Base-by-base conservation (phyloP, 2,888 invertebrate genomes). In the Schizaphis graminum region DNA sequence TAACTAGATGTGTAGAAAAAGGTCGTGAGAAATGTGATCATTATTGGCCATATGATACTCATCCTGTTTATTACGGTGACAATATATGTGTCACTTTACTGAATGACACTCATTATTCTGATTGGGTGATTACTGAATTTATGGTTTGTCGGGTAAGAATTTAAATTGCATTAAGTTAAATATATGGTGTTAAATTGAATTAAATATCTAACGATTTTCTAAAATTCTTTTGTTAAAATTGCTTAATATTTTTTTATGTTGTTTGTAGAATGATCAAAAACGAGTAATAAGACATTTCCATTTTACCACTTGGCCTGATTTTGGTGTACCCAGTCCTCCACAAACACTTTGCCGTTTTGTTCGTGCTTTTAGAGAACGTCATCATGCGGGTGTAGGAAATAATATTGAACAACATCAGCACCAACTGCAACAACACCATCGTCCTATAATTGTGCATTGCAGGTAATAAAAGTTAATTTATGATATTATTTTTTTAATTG, bases 241-340 rank as follows among this genome's bases (percentile, higher is more conserved):
- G 26, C 85, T 87, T 41, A 1, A 89, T 92, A 13, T 21, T 21
- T 44, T 21, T 89, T 49, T 89, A 53, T 28, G 49, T 28, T 95
- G 8, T 49, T 11, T 88, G 10, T 89, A 98, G 98, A 99, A 98
- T 95, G 98, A 98, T 95, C 97, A 98, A 95, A 98, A 98, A 95
- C 97, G 99, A 95, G 98, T 98, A 56, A 97, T 99, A 91, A 97
- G 98, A 95, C 99, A 99, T 96, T 99, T 99, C 96, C 99, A 99
- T 96, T 99, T 99, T 96, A 99, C 98, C 95, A 99, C 99, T 88
- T 99, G 99, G 99, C 99, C 99, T 16, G 99, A 99, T 96, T 99
- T 99, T 96, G 99, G 99, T 94, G 99, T 99, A 94, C 99, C 99
- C 84, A 98, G 98, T 96, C 99, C 99, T 94, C 99, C 99, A 61